Percentiles rank a stretch among this genome's conserved stretches.
These are phyloP conservation scores for Microplitis deprimator DNA, from an alignment of 2,888 invertebrate species.

Conservation along the genomic window DNA sequence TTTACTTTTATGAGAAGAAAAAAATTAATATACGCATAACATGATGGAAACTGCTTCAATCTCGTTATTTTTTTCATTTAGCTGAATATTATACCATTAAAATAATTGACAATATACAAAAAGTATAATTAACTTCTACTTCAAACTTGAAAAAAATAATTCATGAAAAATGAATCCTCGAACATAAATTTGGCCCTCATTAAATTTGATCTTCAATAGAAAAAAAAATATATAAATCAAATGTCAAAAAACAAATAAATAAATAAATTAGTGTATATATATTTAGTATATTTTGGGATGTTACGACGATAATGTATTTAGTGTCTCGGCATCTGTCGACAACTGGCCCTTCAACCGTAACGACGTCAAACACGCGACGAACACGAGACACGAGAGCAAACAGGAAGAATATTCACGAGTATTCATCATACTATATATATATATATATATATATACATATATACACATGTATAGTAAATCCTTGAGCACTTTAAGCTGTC, in stretches of 20 bases:
- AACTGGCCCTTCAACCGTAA: slow-evolving; percentile 4
- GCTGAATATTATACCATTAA: too few relatives aligned
- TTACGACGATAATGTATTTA: not conserved
- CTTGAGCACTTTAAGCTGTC: not conserved
- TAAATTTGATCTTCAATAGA: too few relatives aligned
- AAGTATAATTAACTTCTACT: too few relatives aligned
- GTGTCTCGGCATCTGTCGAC: slow-evolving; percentile 9
- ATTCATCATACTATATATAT: not conserved
- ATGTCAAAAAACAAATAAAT: not conserved
- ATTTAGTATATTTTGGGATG: not conserved
- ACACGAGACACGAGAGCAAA: slow-evolving; percentile 21
- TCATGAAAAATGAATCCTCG: too few relatives aligned
- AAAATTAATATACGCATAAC: not conserved
- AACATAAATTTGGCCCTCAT: too few relatives aligned
- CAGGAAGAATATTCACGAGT: slow-evolving; percentile 14
- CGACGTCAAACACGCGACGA: slow-evolving; percentile 18
- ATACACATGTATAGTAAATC: not conserved
- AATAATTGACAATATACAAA: too few relatives aligned
- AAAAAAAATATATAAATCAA: too few relatives aligned
- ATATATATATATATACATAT: not conserved
- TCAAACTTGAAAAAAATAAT: too few relatives aligned
- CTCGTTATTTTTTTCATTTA: too few relatives aligned
- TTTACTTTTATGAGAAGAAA: not conserved
- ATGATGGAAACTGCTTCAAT: too few relatives aligned
- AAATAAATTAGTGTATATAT: not conserved